Evolutionary conservation across 2,888 invertebrate genomes (phyloP).

Genomic region (Drosophila kuntzei): DNA sequence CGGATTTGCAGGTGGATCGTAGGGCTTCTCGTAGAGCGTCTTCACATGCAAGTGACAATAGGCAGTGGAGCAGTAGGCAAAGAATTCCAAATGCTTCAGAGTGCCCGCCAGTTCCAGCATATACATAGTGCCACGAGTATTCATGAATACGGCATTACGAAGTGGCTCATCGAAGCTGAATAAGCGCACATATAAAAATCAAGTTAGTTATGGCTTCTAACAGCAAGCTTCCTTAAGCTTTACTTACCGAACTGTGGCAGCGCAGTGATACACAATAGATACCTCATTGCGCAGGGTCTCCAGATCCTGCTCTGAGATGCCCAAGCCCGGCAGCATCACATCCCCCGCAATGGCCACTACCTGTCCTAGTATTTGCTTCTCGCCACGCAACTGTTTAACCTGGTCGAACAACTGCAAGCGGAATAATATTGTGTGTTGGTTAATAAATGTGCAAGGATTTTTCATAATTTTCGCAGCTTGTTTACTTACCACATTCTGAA

Average conservation of each 20-base stretch:
- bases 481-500: conserved; percentile 91
- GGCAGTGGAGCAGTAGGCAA: conserved; percentile 92
- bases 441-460: conserved; percentile 35
- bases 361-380: conserved; percentile 88
- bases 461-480: conserved; percentile 25
- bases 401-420: conserved; percentile 90
- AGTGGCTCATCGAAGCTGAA: conserved; percentile 94
- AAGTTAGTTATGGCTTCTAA: background rate
- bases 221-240: background rate
- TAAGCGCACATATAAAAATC: background rate
- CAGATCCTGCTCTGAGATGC: conserved; percentile 89
- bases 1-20: conserved; percentile 93
- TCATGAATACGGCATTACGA: conserved; percentile 95
- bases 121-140: conserved; percentile 95
- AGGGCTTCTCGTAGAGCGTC: conserved; percentile 93
- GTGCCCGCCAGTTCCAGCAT: conserved; percentile 93
- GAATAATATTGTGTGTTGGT: conserved; percentile 7
- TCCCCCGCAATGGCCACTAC: conserved; percentile 90
- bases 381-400: conserved; percentile 89
- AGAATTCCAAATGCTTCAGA: conserved; percentile 91
- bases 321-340: conserved; percentile 89
- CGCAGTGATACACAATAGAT: conserved; percentile 94
- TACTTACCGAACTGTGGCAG: conserved; percentile 88
- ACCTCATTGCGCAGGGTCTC: conserved; percentile 89
- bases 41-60: conserved; percentile 95